Percentiles rank a stretch among this genome's conserved stretches.
Evolutionary conservation across 2,797 vertebrate species (phyloP).

Genomic region (Luscinia megarhynchos): DNA sequence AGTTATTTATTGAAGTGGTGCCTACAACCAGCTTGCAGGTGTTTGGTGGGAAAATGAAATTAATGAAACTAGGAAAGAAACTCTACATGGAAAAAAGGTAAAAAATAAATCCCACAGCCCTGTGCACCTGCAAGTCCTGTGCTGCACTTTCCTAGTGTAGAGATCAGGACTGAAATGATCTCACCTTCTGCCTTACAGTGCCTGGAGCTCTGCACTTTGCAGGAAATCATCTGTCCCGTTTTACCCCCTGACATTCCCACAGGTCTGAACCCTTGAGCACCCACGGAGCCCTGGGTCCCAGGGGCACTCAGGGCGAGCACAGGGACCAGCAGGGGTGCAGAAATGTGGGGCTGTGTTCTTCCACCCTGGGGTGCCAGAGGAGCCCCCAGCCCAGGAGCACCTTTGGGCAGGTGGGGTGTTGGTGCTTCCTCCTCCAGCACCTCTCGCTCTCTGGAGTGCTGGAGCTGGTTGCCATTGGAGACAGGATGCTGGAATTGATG

Average conservation of each 20-base stretch:
- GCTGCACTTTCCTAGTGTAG: not conserved
- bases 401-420: not conserved
- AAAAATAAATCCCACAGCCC: not conserved
- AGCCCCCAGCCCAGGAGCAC: not conserved
- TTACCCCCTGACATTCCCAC: not conserved
- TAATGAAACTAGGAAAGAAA: not conserved
- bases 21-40: not conserved
- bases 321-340: not conserved
- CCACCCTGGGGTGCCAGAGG: not conserved
- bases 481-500: not conserved
- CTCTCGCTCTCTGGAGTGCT: not conserved
- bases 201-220: not conserved
- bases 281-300: not conserved
- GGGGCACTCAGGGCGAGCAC: not conserved
- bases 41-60: not conserved
- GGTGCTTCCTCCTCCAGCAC: not conserved
- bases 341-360: not conserved
- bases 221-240: not conserved
- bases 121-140: not conserved
- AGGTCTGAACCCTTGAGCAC: not conserved
- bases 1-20: not conserved
- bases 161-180: not conserved
- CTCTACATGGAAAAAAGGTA: rapidly evolving
- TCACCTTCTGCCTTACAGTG: not conserved
- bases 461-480: not conserved